These are phyloP conservation scores for Temnopleurus reevesii DNA, from an alignment of 53 echinoderm and acorn worm species.

Conservation along the genomic window DNA sequence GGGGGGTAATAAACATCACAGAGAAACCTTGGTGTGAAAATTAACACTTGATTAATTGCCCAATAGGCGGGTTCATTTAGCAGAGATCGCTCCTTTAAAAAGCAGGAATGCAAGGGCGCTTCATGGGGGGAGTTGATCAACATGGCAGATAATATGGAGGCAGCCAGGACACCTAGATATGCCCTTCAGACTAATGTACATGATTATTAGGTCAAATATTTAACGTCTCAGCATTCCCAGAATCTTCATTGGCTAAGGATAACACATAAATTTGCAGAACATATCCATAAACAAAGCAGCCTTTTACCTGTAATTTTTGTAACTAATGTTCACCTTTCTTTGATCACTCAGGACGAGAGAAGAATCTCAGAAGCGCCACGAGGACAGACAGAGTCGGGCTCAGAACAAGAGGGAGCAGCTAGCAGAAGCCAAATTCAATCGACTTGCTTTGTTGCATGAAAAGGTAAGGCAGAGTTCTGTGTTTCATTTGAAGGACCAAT, in stretches of 20 bases:
- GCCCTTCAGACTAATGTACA: too few relatives aligned
- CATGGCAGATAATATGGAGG: slow-evolving; percentile 73
- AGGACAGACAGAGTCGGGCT: slow-evolving; percentile 86
- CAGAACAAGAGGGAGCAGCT: slow-evolving; percentile 79
- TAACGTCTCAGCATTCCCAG: too few relatives aligned
- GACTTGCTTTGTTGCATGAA: slow-evolving; percentile 80
- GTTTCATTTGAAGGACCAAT: too few relatives aligned
- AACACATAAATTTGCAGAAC: too few relatives aligned
- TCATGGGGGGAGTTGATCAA: too few relatives aligned
- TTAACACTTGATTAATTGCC: slow-evolving; percentile 87
- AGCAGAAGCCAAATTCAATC: slow-evolving; percentile 71
- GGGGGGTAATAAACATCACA: slow-evolving; percentile 76
- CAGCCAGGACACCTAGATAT: slow-evolving; percentile 83
- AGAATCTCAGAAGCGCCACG: slow-evolving; percentile 90
- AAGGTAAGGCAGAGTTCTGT: slow-evolving; percentile 56
- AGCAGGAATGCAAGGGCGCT: too few relatives aligned
- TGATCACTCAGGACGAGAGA: slow-evolving; percentile 76
- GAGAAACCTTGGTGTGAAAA: slow-evolving; percentile 73
- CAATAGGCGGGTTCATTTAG: too few relatives aligned
- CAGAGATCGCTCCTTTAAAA: too few relatives aligned
- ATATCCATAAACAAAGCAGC: too few relatives aligned
- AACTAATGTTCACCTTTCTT: background rate
- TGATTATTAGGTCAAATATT: too few relatives aligned
- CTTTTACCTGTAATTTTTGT: too few relatives aligned
- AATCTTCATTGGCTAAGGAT: too few relatives aligned